phyloP scores from a whole-genome alignment of 2,888 invertebrate genomes.

The Dromius quadrimaculatus region DNA sequence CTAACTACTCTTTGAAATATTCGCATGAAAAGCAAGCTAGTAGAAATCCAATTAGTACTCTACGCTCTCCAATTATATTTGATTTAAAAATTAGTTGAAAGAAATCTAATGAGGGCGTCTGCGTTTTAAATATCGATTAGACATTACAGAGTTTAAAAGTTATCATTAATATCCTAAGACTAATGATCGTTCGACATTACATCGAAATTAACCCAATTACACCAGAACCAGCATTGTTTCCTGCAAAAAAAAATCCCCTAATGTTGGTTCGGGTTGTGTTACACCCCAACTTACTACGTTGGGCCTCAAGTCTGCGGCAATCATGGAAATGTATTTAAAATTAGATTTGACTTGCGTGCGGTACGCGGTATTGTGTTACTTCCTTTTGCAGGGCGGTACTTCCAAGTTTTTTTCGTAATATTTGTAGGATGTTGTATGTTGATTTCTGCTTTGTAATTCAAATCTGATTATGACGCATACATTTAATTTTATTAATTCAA shows the following conservation, averaged over 20 bases:
- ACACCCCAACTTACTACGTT: slow-evolving; percentile 21
- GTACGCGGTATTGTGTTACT: slow-evolving; percentile 8
- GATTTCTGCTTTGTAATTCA: slow-evolving; percentile 30
- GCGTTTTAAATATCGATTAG: slow-evolving; percentile 15
- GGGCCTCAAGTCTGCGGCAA: slow-evolving; percentile 24
- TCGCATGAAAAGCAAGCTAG: no score
- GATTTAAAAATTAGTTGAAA: slow-evolving; percentile 3
- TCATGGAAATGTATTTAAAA: slow-evolving; percentile 48
- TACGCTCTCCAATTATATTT: slow-evolving; percentile 19
- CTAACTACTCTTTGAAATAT: no score
- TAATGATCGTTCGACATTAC: slow-evolving; percentile 38
- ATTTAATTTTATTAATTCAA: no score
- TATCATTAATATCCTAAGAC: slow-evolving; percentile 33
- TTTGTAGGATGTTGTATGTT: slow-evolving; percentile 22
- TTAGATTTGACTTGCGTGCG: slow-evolving; percentile 45
- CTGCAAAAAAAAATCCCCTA: slow-evolving; percentile 43
- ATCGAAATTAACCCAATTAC: slow-evolving; percentile 42
- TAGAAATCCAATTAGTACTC: no score
- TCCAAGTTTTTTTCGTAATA: slow-evolving; percentile 2
- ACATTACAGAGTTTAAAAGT: no score
- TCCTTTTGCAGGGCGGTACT: slow-evolving; percentile 2
- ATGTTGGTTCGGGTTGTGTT: slow-evolving; percentile 32
- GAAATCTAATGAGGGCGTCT: not conserved
- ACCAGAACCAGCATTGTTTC: slow-evolving; percentile 19
- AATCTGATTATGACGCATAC: slow-evolving; percentile 13